Conservation (phyloP, 1,140 invertebrate genomes). For the Doryteuthis pealeii region DNA sequence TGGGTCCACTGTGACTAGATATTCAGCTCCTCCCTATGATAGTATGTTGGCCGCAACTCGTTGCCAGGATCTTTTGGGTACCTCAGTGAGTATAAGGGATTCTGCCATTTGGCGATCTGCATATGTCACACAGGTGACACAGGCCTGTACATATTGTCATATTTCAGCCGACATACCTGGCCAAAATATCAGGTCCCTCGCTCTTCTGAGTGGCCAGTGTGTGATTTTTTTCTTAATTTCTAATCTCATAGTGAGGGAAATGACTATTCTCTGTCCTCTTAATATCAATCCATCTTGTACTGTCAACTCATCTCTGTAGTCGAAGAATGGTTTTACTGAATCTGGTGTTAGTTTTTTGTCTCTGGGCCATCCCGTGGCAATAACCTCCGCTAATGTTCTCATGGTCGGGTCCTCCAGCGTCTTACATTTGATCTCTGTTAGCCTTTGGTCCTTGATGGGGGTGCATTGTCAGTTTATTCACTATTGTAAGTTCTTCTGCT, state of each 20-base stretch:
- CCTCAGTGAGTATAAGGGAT: neutral
- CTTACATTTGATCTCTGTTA: slow-evolving; percentile 11
- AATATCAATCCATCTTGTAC: slow-evolving; percentile 35
- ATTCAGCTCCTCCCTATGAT: neutral
- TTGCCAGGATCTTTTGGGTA: slow-evolving; percentile 12
- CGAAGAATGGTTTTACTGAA: slow-evolving; percentile 20
- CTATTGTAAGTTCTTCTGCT: neutral
- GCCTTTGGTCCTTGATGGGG: neutral
- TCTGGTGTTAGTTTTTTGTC: neutral
- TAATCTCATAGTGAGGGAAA: slow-evolving; percentile 19
- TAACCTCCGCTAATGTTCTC: neutral
- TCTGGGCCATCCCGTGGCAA: slow-evolving; percentile 22
- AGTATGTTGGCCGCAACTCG: no score
- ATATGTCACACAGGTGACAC: neutral
- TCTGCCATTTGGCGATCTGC: slow-evolving; percentile 19
- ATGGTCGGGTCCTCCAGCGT: slow-evolving; percentile 14
- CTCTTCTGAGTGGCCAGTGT: slow-evolving; percentile 18
- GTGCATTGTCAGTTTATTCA: neutral
- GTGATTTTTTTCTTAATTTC: slow-evolving; percentile 24
- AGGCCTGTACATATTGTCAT: neutral
- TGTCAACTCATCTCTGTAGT: slow-evolving; percentile 29
- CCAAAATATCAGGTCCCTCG: neutral
- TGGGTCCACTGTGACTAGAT: slow-evolving; percentile 18
- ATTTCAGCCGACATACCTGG: neutral
- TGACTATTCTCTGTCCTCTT: slow-evolving; percentile 27